Percentiles rank a stretch among this genome's conserved stretches.
Conservation (phyloP, 1,140 invertebrate genomes). For the Drosophila rhopaloa region DNA sequence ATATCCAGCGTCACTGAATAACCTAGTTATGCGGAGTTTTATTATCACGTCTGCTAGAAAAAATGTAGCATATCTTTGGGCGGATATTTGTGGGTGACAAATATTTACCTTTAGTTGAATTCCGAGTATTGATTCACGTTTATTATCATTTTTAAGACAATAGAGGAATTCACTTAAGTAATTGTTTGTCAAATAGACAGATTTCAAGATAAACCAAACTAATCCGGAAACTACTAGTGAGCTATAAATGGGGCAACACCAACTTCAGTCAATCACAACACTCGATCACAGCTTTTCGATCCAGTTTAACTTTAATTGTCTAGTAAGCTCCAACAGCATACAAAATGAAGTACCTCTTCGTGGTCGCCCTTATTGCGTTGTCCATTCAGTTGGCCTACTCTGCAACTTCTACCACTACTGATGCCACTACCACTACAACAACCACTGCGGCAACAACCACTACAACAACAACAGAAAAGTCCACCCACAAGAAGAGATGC, state of each 20-base stretch:
- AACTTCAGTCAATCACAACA: slow-evolving; percentile 10
- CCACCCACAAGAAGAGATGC: slow-evolving; percentile 10
- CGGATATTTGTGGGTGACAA: too few relatives aligned
- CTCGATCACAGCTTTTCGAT: background rate
- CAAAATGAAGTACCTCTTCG: slow-evolving; percentile 23
- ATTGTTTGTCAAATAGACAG: too few relatives aligned
- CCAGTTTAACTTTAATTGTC: background rate
- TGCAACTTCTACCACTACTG: background rate
- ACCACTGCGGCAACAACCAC: background rate
- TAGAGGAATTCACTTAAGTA: background rate
- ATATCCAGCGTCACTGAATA: too few relatives aligned
- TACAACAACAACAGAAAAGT: background rate
- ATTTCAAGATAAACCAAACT: background rate
- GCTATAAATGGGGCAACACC: slow-evolving; percentile 7
- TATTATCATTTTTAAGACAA: too few relatives aligned
- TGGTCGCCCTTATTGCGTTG: slow-evolving; percentile 5
- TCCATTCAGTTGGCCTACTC: slow-evolving; percentile 5
- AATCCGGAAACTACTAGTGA: background rate
- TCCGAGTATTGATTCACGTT: too few relatives aligned
- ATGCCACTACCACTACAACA: background rate
- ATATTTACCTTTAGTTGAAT: too few relatives aligned
- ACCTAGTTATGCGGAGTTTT: too few relatives aligned
- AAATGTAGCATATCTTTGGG: too few relatives aligned
- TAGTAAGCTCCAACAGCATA: background rate
- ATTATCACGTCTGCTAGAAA: too few relatives aligned